Evolutionary conservation across 2,797 vertebrate species (phyloP), one percentile per base, ranked within the genome.

Genomic region (Sebastes minor): DNA sequence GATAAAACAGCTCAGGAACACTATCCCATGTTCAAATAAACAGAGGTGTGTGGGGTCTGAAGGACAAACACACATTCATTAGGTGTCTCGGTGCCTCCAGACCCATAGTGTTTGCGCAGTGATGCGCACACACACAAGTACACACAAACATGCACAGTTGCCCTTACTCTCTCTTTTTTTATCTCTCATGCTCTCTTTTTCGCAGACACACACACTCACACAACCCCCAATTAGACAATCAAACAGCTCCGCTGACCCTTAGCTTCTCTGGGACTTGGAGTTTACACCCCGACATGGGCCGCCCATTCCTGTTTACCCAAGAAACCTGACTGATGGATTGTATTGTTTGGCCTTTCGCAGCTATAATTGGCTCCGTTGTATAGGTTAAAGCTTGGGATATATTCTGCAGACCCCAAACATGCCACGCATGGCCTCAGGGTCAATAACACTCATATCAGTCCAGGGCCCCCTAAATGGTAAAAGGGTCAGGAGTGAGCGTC

Each of bases 331-430:
- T 95, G 95, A 96, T 96, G 94, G 94, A 96, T 96, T 86, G 93
- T 90, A 95, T 95, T 95, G 95, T 96, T 96, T 96, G 95, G 95
- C 94, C 95, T 96, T 95, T 92, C 68, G 65, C 89, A 80, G 91
- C 93, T 94, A 93, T 95, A 96, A 96, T 95, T 95, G 94, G 93
- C 88, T 91, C 72, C 23, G 86, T 95, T 96, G 95, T 96, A 95
- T 96, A 96, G 94, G 94, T 96, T 95, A 95, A 94, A 88, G 90
- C 93, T 88, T 88, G 90, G 93, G 92, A 96, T 96, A 96, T 96
- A 94, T 95, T 95, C 94, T 89, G 93, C 96, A 96, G 95, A 94
- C 93, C 94, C 95, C 89, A 96, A 96, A 96, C 95, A 96, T 95
- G 94, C 95, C 95, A 96, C 63, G 69, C 88, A 92, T 91, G 93